Base-by-base conservation (phyloP, 2,113 vertebrate species). In the Grammomys dolichurus region DNA sequence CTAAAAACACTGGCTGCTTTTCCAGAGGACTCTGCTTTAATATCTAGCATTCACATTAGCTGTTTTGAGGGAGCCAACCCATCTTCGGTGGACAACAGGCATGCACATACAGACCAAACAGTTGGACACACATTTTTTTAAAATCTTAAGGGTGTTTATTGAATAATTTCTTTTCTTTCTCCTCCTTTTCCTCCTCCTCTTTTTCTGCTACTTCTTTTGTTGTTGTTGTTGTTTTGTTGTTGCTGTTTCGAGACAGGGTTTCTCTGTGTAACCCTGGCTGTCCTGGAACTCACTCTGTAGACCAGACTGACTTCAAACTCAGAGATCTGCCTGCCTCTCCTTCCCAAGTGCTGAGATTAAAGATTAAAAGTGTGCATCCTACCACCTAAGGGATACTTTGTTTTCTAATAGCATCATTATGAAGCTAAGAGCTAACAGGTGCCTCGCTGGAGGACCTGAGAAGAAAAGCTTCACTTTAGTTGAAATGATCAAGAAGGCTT, bases 401-500 rank as follows among this genome's bases (percentile, higher is more conserved):
- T 72, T 80, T 87, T 60, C 67, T 60, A 40, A 40, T 63, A 89
- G 63, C 31, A 87, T 82, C 19, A 16, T 22, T 81, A 24, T 28
- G 86, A 82, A 40, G 48, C 58, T 70, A 91, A 95, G 20, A 28
- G 14, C 36, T 76, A 93, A 4, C 56, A 82, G 84, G 60, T 72
- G 80, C 73, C 85, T 54, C 67, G 75, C 73, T 88, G 56, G 9
- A 87, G n/a, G 26, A 90, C 51, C 56, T 78, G 33, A 65, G 73
- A 81, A 80, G 75, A 67, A 93, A 87, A 95, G 26, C 19, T 16
- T 77, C 51, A 28, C 40, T 91, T 80, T 43, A 91, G 67, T 0
- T 84, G 48, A 63, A 88, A 81, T 36, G 77, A 86, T 65, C 24
- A 48, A 54, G 20, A 93, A 95, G 90, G 13, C 85, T 89, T 78